Conservation (phyloP, 2,113 vertebrate species). For the Aviceda subcristata region DNA sequence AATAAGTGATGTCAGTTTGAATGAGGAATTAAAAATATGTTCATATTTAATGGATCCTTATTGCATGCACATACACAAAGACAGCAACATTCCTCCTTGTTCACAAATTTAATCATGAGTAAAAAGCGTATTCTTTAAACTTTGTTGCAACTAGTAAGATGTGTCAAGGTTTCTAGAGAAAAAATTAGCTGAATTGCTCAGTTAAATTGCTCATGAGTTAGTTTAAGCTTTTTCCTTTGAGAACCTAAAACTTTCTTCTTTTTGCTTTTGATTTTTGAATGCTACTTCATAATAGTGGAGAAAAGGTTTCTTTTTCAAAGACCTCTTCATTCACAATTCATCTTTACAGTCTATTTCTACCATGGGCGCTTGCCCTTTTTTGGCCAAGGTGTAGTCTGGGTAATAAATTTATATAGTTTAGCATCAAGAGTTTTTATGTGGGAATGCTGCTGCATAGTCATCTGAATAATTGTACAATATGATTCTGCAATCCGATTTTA, state of each 20-base stretch:
- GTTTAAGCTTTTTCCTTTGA: background rate
- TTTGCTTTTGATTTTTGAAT: background rate
- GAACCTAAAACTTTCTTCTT: background rate
- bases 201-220: background rate
- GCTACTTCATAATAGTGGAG: rapidly evolving
- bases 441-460: too few relatives aligned
- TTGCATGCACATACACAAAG: background rate
- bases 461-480: too few relatives aligned
- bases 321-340: background rate
- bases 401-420: too few relatives aligned
- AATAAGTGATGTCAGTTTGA: background rate
- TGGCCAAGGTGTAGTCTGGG: background rate
- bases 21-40: background rate
- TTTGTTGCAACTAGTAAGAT: background rate
- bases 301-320: background rate
- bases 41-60: background rate
- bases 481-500: too few relatives aligned
- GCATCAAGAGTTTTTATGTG: too few relatives aligned
- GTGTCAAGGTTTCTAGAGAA: background rate
- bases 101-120: background rate
- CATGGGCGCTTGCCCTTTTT: rapidly evolving
- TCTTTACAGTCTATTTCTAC: background rate
- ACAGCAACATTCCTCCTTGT: background rate
- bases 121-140: background rate
- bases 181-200: background rate